A percentile compares a stretch with the other conserved stretches of the same genome.
Conservation (phyloP, 2,797 vertebrate genomes). For the Enteromius radiatus region DNA sequence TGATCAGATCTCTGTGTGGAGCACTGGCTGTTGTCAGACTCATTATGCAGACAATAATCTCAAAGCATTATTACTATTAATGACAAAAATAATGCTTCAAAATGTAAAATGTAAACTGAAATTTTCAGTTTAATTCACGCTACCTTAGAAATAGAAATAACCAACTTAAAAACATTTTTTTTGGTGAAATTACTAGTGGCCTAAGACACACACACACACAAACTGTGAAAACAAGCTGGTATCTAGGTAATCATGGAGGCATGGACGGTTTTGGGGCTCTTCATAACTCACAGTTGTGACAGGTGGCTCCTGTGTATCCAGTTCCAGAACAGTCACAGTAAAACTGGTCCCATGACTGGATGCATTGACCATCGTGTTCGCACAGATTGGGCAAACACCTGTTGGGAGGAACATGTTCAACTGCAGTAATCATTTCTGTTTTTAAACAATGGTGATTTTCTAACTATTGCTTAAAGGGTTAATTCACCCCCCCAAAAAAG, state of each 20-base stretch:
- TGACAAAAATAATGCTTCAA: too few species aligned
- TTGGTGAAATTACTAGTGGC: too few species aligned
- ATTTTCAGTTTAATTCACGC: too few species aligned
- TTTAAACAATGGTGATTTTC: not conserved
- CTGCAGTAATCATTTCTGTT: not conserved
- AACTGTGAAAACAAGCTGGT: not conserved
- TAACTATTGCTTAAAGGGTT: not conserved
- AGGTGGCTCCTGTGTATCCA: conserved; percentile 74
- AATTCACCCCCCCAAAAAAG: too few species aligned
- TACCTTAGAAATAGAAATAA: too few species aligned
- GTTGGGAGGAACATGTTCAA: conserved; percentile 21
- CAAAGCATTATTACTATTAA: too few species aligned
- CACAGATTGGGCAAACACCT: conserved; percentile 74
- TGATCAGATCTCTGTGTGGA: too few species aligned
- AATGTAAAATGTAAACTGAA: too few species aligned
- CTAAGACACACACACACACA: too few species aligned
- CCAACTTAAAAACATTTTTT: too few species aligned
- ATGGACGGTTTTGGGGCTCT: not conserved
- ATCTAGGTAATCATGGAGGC: not conserved
- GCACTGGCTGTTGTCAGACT: too few species aligned
- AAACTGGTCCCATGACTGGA: conserved; percentile 73
- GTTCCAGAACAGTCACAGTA: conserved; percentile 73
- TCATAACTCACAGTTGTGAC: conserved; percentile 73
- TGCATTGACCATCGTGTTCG: conserved; percentile 72
- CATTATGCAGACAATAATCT: too few species aligned